phyloP scores from a whole-genome alignment of 2,888 invertebrate genomes.

The Formica aserva region DNA sequence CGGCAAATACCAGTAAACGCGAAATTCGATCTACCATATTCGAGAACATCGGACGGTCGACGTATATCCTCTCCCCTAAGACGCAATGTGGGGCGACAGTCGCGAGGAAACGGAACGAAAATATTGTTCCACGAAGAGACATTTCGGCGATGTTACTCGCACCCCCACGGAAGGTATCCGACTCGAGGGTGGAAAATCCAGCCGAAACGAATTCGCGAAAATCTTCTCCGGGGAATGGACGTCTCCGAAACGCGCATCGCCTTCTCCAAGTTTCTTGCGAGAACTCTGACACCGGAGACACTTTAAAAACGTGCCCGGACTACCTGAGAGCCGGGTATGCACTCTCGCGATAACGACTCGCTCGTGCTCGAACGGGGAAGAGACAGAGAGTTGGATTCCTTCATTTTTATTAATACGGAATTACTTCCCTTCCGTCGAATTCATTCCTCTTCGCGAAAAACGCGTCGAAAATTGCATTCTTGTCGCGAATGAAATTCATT shows the following conservation, averaged over 20 bases:
- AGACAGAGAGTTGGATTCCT: slow-evolving; percentile 4
- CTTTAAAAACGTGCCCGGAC: slow-evolving; percentile 75
- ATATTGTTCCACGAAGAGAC: slow-evolving; percentile 71
- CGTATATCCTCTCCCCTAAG: background rate
- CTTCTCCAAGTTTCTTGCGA: slow-evolving; percentile 66
- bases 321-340: slow-evolving; percentile 59
- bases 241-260: slow-evolving; percentile 57
- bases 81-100: slow-evolving; percentile 1
- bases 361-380: slow-evolving; percentile 20
- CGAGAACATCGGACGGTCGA: slow-evolving; percentile 10
- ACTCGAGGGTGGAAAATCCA: slow-evolving; percentile 65
- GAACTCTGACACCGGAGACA: slow-evolving; percentile 59
- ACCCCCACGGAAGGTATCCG: slow-evolving; percentile 38
- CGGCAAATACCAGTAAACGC: slow-evolving; percentile 4
- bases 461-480: background rate
- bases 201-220: slow-evolving; percentile 76
- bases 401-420: slow-evolving; percentile 51
- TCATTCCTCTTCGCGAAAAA: background rate
- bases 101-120: slow-evolving; percentile 61
- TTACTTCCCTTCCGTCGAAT: slow-evolving; percentile 40
- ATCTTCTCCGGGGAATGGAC: slow-evolving; percentile 71
- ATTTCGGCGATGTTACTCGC: slow-evolving; percentile 50
- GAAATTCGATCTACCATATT: slow-evolving; percentile 37
- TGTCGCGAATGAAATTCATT: slow-evolving; percentile 9
- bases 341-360: slow-evolving; percentile 64